Evolutionary conservation across 2,888 invertebrate genomes (phyloP).

Genomic region (Tricholauxania praeusta): DNA sequence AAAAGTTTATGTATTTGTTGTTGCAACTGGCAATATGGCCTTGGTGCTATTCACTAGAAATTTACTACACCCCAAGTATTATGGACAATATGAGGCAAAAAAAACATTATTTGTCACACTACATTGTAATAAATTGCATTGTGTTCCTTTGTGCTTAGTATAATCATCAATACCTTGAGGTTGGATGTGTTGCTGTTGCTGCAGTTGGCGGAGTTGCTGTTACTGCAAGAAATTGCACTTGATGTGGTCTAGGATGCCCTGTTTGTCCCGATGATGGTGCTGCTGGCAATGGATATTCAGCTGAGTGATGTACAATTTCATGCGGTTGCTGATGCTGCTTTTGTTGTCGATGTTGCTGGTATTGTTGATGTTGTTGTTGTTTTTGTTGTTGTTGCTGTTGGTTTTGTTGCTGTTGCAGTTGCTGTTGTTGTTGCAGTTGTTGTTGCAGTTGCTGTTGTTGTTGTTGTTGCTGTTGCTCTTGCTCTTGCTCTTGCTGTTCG

Average conservation of each 20-base stretch:
- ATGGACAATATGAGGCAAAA: background rate
- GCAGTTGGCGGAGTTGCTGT: conserved; percentile 43
- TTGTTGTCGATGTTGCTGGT: conserved; percentile 41
- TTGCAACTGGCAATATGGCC: background rate
- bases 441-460: conserved; percentile 46
- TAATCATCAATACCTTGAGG: conserved; percentile 37
- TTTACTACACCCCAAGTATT: conserved; percentile 1
- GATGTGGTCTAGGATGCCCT: conserved; percentile 16
- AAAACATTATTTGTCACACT: conserved; percentile 23
- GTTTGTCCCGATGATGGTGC: conserved; percentile 7
- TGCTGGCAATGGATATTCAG: conserved; percentile 40
- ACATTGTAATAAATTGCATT: conserved; percentile 14
- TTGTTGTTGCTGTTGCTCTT: conserved; percentile 35
- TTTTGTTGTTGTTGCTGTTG: conserved; percentile 33
- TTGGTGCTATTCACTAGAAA: background rate
- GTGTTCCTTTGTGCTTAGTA: background rate
- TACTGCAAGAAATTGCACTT: conserved; percentile 36
- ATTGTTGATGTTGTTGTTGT: conserved; percentile 36
- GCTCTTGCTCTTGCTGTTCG: conserved; percentile 34
- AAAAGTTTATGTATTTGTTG: conserved; percentile 11
- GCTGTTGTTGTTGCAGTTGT: conserved; percentile 40
- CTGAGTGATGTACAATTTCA: conserved; percentile 38
- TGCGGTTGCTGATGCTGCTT: conserved; percentile 45
- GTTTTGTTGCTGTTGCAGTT: conserved; percentile 35
- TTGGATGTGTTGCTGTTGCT: conserved; percentile 37